Evolutionary conservation across 2,113 vertebrate species (phyloP), one percentile per base, ranked within the genome.

Genomic region (Dasyurus viverrinus): DNA sequence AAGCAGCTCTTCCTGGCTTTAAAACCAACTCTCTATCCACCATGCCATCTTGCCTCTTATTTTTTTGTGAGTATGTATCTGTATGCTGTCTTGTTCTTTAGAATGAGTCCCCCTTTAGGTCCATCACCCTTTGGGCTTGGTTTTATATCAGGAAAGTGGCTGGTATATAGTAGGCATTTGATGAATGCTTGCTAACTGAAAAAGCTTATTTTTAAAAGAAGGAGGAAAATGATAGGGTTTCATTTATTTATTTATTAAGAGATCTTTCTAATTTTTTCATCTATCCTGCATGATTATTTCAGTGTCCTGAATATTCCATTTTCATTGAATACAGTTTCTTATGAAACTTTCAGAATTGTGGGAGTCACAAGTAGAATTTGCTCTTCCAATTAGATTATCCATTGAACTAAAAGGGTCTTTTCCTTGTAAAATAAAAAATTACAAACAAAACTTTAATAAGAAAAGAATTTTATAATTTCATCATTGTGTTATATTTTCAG

Each of bases 241-340:
- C 54, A 60, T 93, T 95, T 93, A 23, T 93, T 94, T 47, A 50
- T 91, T 8, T 60, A 60, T 93, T 95, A 53, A 96, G 94, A n/a
- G 24, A 94, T 2, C 53, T 53, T 93, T 94, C 53, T 47, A 57
- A 93, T 93, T 96, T 50, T 95, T 96, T 95, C 93, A 95, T 84
- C 93, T 52, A 54, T 52, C 25, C 89, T 95, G 30, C 50, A 60
- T 92, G 89, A 95, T 89, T 96, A 93, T 91, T 95, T 89, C 89
- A 30, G 11, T 76, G 53, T 12, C 90, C n/a, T 95, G 93, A 94
- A 93, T 93, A 93, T 89, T 52, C 89, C 8, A 91, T 89, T 48
- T 92, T 90, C 94, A 52, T 30, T 90, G 89, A 95, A 89, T 91
- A 47, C 53, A 91, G 52, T 19, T 94, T 96, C 91, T 92, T 93